Evolutionary conservation across 64 coral and sea anemone genomes (phyloP), one percentile per base, ranked within the genome.

Genomic region (Stichodactyla helianthus): DNA sequence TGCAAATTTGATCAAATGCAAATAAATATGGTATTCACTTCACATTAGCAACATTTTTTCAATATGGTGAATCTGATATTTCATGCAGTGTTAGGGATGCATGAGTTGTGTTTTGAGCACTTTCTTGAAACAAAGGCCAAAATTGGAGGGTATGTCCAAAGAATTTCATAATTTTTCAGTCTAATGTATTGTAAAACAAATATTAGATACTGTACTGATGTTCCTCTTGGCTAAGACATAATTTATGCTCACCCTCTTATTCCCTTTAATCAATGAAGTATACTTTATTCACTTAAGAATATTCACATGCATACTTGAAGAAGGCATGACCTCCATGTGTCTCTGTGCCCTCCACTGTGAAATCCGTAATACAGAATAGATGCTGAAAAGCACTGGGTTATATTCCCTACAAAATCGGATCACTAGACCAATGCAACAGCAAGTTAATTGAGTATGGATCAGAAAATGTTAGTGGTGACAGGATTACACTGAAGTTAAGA

Each of bases 391-490:
- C 18, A 28, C 67, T 5, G 83, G 83, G 17, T 6, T 85, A 12
- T 56, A n/a, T 62, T 35, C 65, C 85, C 22, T 86, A 86, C 54
- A 68, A 86, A 50, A 74, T 86, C 54, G 85, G 85, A 51, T 86
- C 85, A 18, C 53, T 86, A 20, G 59, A 86, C 9, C 13, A 86
- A 7, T 64, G 55, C 26, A 85, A 85, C 54, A 50, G 27, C 4
- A 62, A 62, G 15, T n/a, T n/a, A n/a, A n/a, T n/a, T n/a, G n/a
- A n/a, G n/a, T n/a, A n/a, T n/a, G 83, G 83, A 12, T 59, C 83
- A 85, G 56, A 62, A 31, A 85, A 61, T 62, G 26, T 64, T 22
- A 25, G 63, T 2, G 6, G 8, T 59, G 83, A 85, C 17, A 55
- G 83, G 26, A 64, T 85, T 2, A 64, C 83, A 15, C 1, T 65